A percentile compares a stretch with the other conserved stretches of the same genome.
phyloP scores from a whole-genome alignment of 2,797 vertebrate genomes.

The Oreochromis grahami region DNA sequence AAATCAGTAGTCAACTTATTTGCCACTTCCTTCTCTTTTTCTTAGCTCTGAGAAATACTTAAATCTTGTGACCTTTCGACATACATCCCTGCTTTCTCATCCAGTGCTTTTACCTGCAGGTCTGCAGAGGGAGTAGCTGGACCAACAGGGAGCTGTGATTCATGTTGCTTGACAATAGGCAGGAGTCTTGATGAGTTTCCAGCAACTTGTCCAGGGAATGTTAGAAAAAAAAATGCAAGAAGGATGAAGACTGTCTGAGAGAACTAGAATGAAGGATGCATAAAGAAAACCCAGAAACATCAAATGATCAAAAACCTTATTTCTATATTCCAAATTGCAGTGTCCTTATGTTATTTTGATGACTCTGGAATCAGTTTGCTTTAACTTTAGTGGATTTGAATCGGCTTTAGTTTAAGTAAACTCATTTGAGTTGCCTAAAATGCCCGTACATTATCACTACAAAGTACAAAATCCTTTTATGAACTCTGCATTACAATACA shows the following conservation, averaged over 20 bases:
- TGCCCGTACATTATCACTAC: background rate
- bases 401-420: no score
- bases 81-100: conserved; percentile 22
- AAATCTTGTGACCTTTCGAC: conserved; percentile 26
- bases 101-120: conserved; percentile 6
- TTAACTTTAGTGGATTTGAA: no score
- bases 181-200: conserved; percentile 59
- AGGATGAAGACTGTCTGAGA: background rate
- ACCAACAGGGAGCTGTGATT: conserved; percentile 43
- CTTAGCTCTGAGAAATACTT: background rate
- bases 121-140: conserved; percentile 7
- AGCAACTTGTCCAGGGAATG: conserved; percentile 32
- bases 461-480: no score
- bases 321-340: background rate
- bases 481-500: background rate
- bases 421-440: background rate
- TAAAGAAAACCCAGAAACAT: background rate
- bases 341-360: background rate
- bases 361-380: no score
- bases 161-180: conserved; percentile 53
- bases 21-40: background rate
- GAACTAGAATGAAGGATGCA: conserved; percentile 21
- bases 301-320: background rate
- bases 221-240: background rate
- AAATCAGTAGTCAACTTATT: background rate